Conservation (phyloP, 2,888 invertebrate genomes). For the Meganola albula region DNA sequence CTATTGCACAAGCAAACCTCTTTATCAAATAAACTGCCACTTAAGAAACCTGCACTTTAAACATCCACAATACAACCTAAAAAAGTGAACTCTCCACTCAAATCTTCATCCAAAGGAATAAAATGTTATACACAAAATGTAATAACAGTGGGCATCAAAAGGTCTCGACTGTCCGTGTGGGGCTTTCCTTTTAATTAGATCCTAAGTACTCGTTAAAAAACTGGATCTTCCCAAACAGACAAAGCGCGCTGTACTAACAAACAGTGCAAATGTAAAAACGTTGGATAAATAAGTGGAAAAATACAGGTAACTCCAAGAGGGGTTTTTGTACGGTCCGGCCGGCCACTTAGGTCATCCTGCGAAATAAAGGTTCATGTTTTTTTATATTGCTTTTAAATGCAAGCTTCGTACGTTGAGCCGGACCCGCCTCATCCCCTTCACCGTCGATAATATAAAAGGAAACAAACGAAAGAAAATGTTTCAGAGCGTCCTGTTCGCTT, state of each 20-base stretch:
- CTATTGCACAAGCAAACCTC: slow-evolving; percentile 23
- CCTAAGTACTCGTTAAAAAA: slow-evolving; percentile 77
- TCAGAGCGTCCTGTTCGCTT: slow-evolving; percentile 63
- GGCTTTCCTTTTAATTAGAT: slow-evolving; percentile 77
- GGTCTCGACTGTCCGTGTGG: slow-evolving; percentile 69
- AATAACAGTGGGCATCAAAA: slow-evolving; percentile 75
- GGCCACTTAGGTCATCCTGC: slow-evolving; percentile 78
- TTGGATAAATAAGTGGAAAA: slow-evolving; percentile 77
- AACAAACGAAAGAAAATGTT: slow-evolving; percentile 77
- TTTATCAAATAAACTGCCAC: slow-evolving; percentile 33
- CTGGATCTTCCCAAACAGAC: slow-evolving; percentile 73
- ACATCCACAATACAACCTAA: slow-evolving; percentile 55
- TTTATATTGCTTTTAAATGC: slow-evolving; percentile 77
- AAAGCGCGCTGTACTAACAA: slow-evolving; percentile 69
- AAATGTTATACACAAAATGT: slow-evolving; percentile 74
- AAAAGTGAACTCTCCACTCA: slow-evolving; percentile 55
- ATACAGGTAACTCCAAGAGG: slow-evolving; percentile 77
- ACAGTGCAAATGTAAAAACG: slow-evolving; percentile 74
- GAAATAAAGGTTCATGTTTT: slow-evolving; percentile 74
- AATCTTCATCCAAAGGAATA: slow-evolving; percentile 69
- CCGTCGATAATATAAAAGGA: slow-evolving; percentile 70
- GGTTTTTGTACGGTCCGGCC: slow-evolving; percentile 72
- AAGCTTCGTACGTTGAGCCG: slow-evolving; percentile 62
- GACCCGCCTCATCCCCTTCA: slow-evolving; percentile 65
- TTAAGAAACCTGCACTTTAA: slow-evolving; percentile 44